phyloP scores from a whole-genome alignment of 2,113 vertebrate genomes.

The Nymphicus hollandicus region DNA sequence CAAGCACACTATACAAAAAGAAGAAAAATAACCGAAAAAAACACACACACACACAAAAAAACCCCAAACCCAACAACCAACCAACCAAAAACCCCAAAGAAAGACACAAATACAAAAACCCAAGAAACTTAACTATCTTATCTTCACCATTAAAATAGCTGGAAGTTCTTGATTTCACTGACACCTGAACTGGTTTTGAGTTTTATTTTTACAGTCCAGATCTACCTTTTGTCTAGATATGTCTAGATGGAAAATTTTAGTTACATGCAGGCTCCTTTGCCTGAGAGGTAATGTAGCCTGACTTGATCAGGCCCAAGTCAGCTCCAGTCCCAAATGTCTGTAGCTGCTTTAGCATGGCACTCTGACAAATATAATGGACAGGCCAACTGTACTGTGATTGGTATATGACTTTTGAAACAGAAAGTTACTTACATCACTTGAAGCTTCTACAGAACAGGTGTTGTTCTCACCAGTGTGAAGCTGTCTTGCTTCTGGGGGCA shows the following conservation, averaged over 20 bases:
- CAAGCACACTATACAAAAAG: not conserved
- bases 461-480: not conserved
- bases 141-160: not conserved
- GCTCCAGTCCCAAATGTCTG: accelerated
- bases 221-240: not conserved
- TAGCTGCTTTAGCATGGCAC: not conserved
- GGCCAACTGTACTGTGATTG: not conserved
- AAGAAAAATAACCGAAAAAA: not conserved
- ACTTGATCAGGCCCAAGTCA: not conserved
- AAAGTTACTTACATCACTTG: not conserved
- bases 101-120: not conserved
- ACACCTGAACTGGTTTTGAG: not conserved
- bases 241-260: not conserved
- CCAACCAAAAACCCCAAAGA: not conserved
- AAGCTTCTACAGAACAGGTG: not conserved
- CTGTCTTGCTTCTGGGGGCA: not conserved
- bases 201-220: not conserved
- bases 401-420: not conserved
- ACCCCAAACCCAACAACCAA: not conserved
- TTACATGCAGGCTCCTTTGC: not conserved
- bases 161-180: not conserved
- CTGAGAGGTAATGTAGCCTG: not conserved
- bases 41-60: not conserved
- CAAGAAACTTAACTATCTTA: not conserved
- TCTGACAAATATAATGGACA: not conserved